These are phyloP conservation scores for Coranthus polyacanthus DNA, from an alignment of 2,797 vertebrate genomes.

Conservation along the genomic window DNA sequence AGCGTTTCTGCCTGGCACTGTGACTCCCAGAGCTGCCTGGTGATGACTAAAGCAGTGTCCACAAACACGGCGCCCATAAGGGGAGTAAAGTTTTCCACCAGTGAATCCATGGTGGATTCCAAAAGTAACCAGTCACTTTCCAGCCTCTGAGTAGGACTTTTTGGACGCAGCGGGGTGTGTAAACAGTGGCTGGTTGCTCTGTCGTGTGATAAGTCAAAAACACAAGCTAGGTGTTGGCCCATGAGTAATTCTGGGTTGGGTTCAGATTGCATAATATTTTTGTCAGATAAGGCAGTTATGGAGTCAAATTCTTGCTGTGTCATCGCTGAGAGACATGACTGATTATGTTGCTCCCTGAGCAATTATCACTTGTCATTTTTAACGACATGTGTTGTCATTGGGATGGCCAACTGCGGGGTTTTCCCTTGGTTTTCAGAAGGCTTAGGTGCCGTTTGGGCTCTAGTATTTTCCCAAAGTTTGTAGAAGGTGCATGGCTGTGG, in stretches of 20 bases:
- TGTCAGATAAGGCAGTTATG: too few relatives aligned
- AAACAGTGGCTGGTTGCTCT: conserved; percentile 18
- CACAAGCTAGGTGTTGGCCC: conserved; percentile 6
- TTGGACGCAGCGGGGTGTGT: conserved; percentile 4
- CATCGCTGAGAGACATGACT: too few relatives aligned
- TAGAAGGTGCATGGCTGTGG: too few relatives aligned
- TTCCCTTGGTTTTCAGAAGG: too few relatives aligned
- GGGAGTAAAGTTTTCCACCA: conserved; percentile 43
- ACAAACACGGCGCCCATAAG: conserved; percentile 29
- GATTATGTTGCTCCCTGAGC: too few relatives aligned
- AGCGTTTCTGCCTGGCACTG: conserved; percentile 34
- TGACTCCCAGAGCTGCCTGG: conserved; percentile 28
- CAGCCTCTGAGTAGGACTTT: conserved; percentile 23
- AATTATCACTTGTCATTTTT: too few relatives aligned
- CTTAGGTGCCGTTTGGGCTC: too few relatives aligned
- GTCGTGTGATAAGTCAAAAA: conserved; percentile 5
- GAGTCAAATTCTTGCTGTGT: too few relatives aligned
- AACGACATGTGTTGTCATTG: too few relatives aligned
- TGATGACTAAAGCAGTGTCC: conserved; percentile 31
- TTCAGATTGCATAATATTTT: too few relatives aligned
- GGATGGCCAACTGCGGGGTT: too few relatives aligned
- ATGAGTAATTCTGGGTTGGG: neutral
- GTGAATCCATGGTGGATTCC: conserved; percentile 13
- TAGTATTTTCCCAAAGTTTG: too few relatives aligned
- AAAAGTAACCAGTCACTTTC: conserved; percentile 25